Base-by-base conservation (phyloP, 2,113 vertebrate genomes). In the Hippopotamus amphibius region DNA sequence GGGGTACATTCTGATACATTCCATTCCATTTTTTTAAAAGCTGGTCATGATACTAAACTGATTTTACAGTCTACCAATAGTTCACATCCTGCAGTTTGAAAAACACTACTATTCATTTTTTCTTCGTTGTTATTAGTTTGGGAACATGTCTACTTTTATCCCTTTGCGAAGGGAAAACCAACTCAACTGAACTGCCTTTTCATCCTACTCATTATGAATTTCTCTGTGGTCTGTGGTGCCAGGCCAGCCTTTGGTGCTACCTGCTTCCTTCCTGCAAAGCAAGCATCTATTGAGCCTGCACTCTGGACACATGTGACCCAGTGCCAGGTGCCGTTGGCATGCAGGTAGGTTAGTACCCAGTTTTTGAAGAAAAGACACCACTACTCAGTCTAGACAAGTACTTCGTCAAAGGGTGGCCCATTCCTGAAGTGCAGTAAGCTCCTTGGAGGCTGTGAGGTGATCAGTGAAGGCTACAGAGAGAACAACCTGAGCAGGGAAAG, bases 131-230 rank as follows among this genome's bases (percentile, higher is more conserved):
- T 72, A 41, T 30, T 80, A 68, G 53, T 76, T 80, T 84, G 59
- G 15, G 55, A 91, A 48, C 53, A 8, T 3, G 15, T 68, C 59
- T 50, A 50, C 37, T 94, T 85, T 85, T 46, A 41, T 71, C 33
- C n/a, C 65, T 95, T 87, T 74, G 13, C 28, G 69, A 72, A 86
- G 66, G 59, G 41, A 77, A 94, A 69, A 59, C 72, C 48, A 84
- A 48, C 68, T 68, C 59, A 61, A 0, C 28, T 43, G 30, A 69
- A 26, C 57, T 48, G 16, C 48, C 57, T 92, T 83, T 65, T 76
- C 71, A 33, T 46, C n/a, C 53, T 22, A 24, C 53, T 50, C 48
- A 28, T 46, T 28, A 9, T 81, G 53, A 66, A 68, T 53, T 68
- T 93, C 50, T 88, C 77, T 68, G 14, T 61, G 33, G 11, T n/a